Base-by-base conservation (phyloP, 1,140 invertebrate genomes). In the Sinella curviseta region DNA sequence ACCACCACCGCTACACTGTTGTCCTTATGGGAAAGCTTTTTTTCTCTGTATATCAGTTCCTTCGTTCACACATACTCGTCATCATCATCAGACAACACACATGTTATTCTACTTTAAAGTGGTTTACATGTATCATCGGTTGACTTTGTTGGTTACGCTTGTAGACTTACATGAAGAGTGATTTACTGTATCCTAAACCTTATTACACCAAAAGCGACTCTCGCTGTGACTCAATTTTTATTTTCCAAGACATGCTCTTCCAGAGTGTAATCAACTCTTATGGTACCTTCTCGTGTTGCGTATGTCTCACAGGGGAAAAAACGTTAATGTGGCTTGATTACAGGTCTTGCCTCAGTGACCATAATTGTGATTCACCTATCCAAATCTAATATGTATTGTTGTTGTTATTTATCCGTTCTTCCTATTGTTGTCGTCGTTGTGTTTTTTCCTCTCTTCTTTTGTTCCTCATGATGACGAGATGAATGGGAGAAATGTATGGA, bases 271-370 rank as follows among this genome's bases (percentile, higher is more conserved):
- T 39, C 55, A 77, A 57, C 34, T n/a, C 30, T 16, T 14, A 33
- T 35, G 34, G 54, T 33, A 54, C 35, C 54, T 33, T 33, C 60
- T 48, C 33, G 67, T 39, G 24, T 1, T 24, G n/a, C 26, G 76
- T 57, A 48, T 57, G 35, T 77, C 48, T 77, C n/a, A 34, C 24
- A 70, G 36, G 67, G 34, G 60, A 48, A 82, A 77, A 79, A 79
- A 79, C 20, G 67, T 82, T 12, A 82, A 82, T 82, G 78, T 76
- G 33, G 54, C 65, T 78, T 82, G 81, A 82, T 82, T 82, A 82
- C 75, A 82, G 81, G 81, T 78, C 57, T 80, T 74, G 81, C 35
- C 77, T 77, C 77, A 73, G 65, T 79, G 74, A 75, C 35, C 39
- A 70, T 70, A 70, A 70, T 70, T 70, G 65, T 31, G 31, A 70